Percentiles rank a stretch among this genome's conserved stretches.
phyloP scores from a whole-genome alignment of 1,140 invertebrate genomes.

The Pseudomyrmex cubaensis region DNA sequence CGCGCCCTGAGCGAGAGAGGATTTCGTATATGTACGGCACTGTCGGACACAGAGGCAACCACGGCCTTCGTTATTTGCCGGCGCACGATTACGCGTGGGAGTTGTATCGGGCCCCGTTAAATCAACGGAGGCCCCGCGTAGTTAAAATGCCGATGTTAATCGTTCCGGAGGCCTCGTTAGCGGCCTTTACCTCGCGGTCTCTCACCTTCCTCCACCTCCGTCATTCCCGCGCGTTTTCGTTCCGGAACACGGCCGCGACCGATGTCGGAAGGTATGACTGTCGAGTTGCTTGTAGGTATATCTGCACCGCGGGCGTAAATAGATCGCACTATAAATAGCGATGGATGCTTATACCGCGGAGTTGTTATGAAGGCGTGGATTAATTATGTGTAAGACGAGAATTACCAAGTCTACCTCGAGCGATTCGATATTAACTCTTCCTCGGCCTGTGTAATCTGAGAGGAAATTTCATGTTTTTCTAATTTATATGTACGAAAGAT shows the following conservation, averaged over 20 bases:
- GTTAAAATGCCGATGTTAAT: conserved; percentile 77
- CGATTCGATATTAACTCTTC: conserved; percentile 39
- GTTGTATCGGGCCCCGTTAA: conserved; percentile 65
- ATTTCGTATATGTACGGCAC: conserved; percentile 25
- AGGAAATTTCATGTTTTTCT: background rate
- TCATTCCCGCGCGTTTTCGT: conserved; percentile 18
- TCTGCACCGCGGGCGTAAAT: conserved; percentile 30
- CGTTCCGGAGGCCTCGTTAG: conserved; percentile 72
- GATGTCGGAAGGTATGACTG: conserved; percentile 33
- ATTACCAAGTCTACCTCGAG: conserved; percentile 28
- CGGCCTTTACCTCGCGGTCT: conserved; percentile 70
- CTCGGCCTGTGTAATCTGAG: background rate
- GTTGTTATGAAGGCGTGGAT: conserved; percentile 50
- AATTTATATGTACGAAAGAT: background rate
- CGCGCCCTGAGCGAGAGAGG: conserved; percentile 14
- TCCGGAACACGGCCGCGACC: conserved; percentile 11
- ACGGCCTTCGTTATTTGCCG: conserved; percentile 59
- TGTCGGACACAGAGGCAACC: conserved; percentile 5
- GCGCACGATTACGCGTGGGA: conserved; percentile 70
- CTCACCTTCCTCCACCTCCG: background rate
- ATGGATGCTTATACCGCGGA: conserved; percentile 26
- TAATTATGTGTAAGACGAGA: conserved; percentile 49
- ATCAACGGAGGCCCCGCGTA: conserved; percentile 68
- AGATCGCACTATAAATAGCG: conserved; percentile 53
- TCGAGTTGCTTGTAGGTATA: conserved; percentile 2